These are phyloP conservation scores for Lottia gigantea DNA, from an alignment of 2,888 invertebrate species.

Conservation along the genomic window DNA sequence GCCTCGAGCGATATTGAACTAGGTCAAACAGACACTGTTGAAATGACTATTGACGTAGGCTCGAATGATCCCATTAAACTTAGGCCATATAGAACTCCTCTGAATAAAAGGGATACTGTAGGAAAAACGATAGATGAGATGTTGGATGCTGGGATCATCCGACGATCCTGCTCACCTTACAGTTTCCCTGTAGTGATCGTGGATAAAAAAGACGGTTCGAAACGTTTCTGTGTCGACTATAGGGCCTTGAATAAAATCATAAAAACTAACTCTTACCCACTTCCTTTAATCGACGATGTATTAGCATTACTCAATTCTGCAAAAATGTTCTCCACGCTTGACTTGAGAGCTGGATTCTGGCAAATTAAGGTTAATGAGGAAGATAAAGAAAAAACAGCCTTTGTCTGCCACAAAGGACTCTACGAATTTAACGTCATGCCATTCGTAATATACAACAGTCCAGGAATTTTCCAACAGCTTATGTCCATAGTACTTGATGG, in stretches of 20 bases:
- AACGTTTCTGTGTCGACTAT: too few species aligned
- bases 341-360: conserved; percentile 11
- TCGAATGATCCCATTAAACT: too few species aligned
- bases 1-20: too few species aligned
- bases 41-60: too few species aligned
- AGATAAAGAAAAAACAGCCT: conserved; percentile 19
- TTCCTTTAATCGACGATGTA: not conserved
- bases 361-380: conserved; percentile 10
- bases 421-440: conserved; percentile 22
- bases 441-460: conserved; percentile 3
- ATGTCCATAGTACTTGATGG: conserved; percentile 14
- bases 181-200: too few species aligned
- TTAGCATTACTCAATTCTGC: not conserved
- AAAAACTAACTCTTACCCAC: not conserved
- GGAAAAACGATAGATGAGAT: too few species aligned
- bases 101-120: too few species aligned
- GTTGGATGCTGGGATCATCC: too few species aligned
- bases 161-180: too few species aligned
- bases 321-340: not conserved
- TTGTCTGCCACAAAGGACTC: conserved; percentile 13
- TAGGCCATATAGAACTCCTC: too few species aligned
- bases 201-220: too few species aligned
- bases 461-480: conserved; percentile 1
- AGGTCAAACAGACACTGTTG: too few species aligned
- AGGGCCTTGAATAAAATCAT: conserved; percentile 7